Evolutionary conservation across 2,113 vertebrate genomes (phyloP), one percentile per base, ranked within the genome.

Genomic region (Nasalis larvatus): DNA sequence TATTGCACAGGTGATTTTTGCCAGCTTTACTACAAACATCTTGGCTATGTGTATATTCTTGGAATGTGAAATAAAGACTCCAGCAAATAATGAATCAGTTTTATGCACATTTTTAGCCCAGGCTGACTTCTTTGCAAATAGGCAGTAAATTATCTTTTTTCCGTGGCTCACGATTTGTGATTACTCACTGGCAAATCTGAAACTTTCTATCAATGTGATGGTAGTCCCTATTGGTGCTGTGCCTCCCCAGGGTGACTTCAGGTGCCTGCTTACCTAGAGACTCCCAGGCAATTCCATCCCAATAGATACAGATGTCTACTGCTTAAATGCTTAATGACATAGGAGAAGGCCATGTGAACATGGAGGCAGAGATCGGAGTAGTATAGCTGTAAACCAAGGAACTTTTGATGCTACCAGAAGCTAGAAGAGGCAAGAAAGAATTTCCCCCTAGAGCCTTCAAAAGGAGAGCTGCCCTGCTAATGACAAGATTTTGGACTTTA

Each of bases 31-130:
- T 94, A 86, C 63, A 97, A 87, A 96, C 30, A 87, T 94, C 86
- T 97, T 86, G 54, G 84, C 83, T 77, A 52, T 90, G 49, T 93
- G 71, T 83, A 95, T 86, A 97, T 97, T 89, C 91, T 95, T 90
- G 80, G 77, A 97, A 93, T 56, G 66, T 42, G 52, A 97, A 97
- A 66, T 81, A 86, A 91, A 96, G 63, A 68, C 80, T 89, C 35
- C 9, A 91, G 88, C 76, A 93, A 95, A 95, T 76, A 96, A 95
- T 97, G 97, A 92, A 96, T 96, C 94, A 80, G 76, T 94, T 96
- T 83, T 87, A 97, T 92, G 32, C 74, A 95, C 49, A 71, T 96
- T 95, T 97, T 92, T 96, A 97, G 94, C 76, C 73, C 37, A 94
- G 49, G 32, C 45, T 96, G 76, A 95, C 80, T 89, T 92, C 74